Base-by-base conservation (phyloP, 2,888 invertebrate species). In the Pachliopta kotzebuea region DNA sequence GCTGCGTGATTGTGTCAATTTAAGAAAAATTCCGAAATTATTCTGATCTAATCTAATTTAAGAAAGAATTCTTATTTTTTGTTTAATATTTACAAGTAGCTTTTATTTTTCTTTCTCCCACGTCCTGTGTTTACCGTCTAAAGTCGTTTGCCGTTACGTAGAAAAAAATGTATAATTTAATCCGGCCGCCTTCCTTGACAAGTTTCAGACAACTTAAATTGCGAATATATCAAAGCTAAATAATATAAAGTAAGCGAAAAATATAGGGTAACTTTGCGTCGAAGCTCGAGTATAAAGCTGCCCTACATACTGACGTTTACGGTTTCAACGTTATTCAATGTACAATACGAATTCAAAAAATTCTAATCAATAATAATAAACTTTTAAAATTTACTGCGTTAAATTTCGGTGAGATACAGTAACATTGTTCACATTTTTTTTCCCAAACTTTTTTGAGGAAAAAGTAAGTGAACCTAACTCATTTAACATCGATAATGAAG, bases 171-270 rank as follows among this genome's bases (percentile, higher is more conserved):
- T 81, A 84, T 86, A 87, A 87, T 86, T 88, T 87, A 84, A 88
- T 88, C 85, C 81, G 69, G 76, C 74, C 80, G 77, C 83, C 82
- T 80, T 75, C 72, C 71, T 79, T 77, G 83, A 77, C 80, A 87
- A 89, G 83, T 89, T 87, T 84, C 80, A 84, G 83, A 82, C 86
- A 89, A 89, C 84, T 89, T 89, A 88, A 88, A 89, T 89, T 89
- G 86, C 84, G 83, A 88, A 87, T 88, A 86, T 88, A 88, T 88
- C 89, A 86, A 88, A 89, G 87, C 86, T 85, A 86, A 88, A 88
- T 88, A 88, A 87, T 84, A 85, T 85, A 79, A 86, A 87, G 86
- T 85, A 83, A 83, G 79, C 80, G 76, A 81, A 85, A 84, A 87
- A 87, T 85, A 86, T 82, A 80, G 83, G 79, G 76, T 79, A 84